Evolutionary conservation across 64 coral and sea anemone genomes (phyloP).

Genomic region (Pocillopora damicornis): DNA sequence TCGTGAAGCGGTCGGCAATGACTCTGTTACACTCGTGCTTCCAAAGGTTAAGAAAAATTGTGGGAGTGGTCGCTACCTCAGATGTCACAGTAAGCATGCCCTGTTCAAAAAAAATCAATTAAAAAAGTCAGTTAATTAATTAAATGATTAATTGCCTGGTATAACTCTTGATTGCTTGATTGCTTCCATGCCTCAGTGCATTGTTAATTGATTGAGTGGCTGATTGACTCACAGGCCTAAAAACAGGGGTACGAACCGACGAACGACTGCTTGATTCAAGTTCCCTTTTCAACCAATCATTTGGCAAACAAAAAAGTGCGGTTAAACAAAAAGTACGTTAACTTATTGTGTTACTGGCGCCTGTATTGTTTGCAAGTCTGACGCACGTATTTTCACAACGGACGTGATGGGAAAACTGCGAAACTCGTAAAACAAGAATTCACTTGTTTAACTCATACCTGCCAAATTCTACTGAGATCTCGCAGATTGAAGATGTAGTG

Average conservation of each 20-base stretch:
- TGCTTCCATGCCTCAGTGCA: too few species aligned
- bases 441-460: constrained; percentile 43
- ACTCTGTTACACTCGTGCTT: constrained; percentile 92
- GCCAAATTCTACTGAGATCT: constrained; percentile 96
- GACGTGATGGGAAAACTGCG: neutral
- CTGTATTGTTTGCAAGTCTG: neutral
- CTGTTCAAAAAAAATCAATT: neutral
- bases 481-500: constrained; percentile 99
- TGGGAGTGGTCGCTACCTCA: constrained; percentile 61
- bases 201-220: too few species aligned
- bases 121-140: neutral
- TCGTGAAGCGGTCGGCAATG: constrained; percentile 90
- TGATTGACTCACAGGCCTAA: too few species aligned
- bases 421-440: neutral
- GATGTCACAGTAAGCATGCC: constrained; percentile 88
- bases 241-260: too few species aligned
- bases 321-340: neutral
- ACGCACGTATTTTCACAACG: too few species aligned
- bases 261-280: too few species aligned
- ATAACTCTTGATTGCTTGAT: too few species aligned
- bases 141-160: too few species aligned
- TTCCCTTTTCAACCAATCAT: too few species aligned
- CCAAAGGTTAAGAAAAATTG: constrained; percentile 72
- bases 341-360: neutral
- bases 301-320: too few species aligned